phyloP scores from a whole-genome alignment of 37 sponge, comb jelly and placozoan species.

The Tethya wilhelma region DNA sequence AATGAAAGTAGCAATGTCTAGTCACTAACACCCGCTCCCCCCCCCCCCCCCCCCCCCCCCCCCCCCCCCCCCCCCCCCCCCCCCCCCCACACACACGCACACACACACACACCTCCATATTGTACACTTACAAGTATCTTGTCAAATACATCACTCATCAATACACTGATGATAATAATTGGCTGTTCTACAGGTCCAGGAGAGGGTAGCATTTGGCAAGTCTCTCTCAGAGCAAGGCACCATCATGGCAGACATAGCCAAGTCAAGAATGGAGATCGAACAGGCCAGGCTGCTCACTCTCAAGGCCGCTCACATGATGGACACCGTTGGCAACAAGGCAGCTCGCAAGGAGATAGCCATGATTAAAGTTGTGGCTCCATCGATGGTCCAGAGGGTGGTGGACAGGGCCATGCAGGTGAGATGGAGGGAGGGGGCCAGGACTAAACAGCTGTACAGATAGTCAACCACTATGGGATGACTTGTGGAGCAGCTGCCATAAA shows the following conservation, averaged over 20 bases:
- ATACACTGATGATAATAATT: no score
- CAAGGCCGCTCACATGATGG: constrained; percentile 87
- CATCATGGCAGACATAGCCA: constrained; percentile 69
- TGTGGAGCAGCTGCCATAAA: no score
- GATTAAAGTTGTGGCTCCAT: constrained; percentile 89
- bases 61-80: no score
- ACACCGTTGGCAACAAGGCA: constrained; percentile 78
- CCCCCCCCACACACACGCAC: background rate
- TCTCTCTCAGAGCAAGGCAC: constrained; percentile 61
- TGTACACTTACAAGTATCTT: no score
- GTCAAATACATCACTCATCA: no score
- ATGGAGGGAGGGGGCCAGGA: no score
- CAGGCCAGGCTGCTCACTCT: constrained; percentile 86
- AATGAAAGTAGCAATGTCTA: no score
- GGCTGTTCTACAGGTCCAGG: constrained; percentile 47
- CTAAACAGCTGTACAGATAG: no score
- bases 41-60: no score
- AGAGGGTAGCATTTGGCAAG: constrained; percentile 78
- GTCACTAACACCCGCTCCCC: no score
- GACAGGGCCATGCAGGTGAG: constrained; percentile 88
- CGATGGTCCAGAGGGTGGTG: constrained; percentile 78
- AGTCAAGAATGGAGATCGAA: constrained; percentile 82
- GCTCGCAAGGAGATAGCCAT: constrained; percentile 81
- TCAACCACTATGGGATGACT: no score
- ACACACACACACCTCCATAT: no score